Evolutionary conservation across 2,888 invertebrate species (phyloP), one percentile per base, ranked within the genome.

Genomic region (Archaeoteleia sp.): DNA sequence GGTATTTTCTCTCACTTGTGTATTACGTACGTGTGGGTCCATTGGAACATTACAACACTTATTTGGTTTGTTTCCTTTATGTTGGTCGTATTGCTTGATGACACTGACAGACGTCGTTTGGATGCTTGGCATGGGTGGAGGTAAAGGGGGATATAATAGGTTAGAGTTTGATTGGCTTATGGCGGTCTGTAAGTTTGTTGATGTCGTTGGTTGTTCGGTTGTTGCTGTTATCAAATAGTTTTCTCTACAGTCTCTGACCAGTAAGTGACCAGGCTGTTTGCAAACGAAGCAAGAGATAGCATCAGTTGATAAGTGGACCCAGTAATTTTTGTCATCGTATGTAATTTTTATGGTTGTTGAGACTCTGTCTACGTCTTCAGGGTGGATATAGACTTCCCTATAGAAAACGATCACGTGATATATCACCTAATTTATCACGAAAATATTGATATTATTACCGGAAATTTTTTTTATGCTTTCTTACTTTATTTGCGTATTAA

Each of bases 381-480:
- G 53, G 10, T 40, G 30, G 2, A 70, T 43, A 14, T 63, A 67
- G 5, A 70, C 29, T 32, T 60, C 55, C 5, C 49, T 43, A 9
- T 63, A 25, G 40, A 67, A 67, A 34, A 61, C 61, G 17, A 65
- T 27, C 1, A 67, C 61, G 20, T 72, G 68, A n/a, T n/a, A n/a
- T n/a, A n/a, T n/a, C n/a, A n/a, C n/a, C n/a, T n/a, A n/a, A n/a
- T n/a, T n/a, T n/a, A n/a, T n/a, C n/a, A n/a, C n/a, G n/a, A n/a
- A n/a, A n/a, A n/a, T n/a, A n/a, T n/a, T n/a, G n/a, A n/a, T n/a
- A n/a, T n/a, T n/a, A n/a, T n/a, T n/a, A n/a, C n/a, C n/a, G n/a
- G n/a, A n/a, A n/a, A n/a, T n/a, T n/a, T n/a, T n/a, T n/a, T n/a
- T n/a, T n/a, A n/a, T n/a, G n/a, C n/a, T n/a, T n/a, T n/a, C n/a